Evolutionary conservation across 2,797 vertebrate species (phyloP).

Genomic region (Sebastes nivosus): DNA sequence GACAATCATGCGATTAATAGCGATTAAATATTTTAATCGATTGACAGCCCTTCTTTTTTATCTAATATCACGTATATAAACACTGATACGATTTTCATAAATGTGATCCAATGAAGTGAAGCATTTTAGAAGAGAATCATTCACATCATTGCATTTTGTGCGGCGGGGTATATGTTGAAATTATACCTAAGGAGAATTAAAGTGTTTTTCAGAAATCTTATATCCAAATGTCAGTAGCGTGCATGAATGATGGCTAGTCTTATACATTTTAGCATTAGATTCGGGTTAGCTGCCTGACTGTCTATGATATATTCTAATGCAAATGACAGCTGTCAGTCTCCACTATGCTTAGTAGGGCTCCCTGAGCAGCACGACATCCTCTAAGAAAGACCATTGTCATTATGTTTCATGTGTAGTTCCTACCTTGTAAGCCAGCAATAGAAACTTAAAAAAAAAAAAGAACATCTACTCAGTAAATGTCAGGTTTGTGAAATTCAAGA

Average conservation of each 20-base stretch:
- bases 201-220: background rate
- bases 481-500: background rate
- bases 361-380: background rate
- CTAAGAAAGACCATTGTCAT: background rate
- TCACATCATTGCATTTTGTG: background rate
- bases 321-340: conserved; percentile 24
- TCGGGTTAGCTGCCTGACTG: background rate
- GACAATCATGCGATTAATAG: no score
- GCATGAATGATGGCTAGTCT: background rate
- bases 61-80: no score
- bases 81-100: background rate
- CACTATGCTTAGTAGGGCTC: background rate
- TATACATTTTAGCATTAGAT: background rate
- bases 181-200: background rate
- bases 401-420: background rate
- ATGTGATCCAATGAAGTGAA: background rate
- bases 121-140: background rate
- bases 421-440: background rate
- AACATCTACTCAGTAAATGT: background rate
- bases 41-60: no score
- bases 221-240: background rate
- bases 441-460: background rate
- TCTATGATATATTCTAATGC: background rate
- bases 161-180: background rate
- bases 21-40: no score